Evolutionary conservation across 1,140 invertebrate species (phyloP).

Genomic region (Zaprionus africanus): DNA sequence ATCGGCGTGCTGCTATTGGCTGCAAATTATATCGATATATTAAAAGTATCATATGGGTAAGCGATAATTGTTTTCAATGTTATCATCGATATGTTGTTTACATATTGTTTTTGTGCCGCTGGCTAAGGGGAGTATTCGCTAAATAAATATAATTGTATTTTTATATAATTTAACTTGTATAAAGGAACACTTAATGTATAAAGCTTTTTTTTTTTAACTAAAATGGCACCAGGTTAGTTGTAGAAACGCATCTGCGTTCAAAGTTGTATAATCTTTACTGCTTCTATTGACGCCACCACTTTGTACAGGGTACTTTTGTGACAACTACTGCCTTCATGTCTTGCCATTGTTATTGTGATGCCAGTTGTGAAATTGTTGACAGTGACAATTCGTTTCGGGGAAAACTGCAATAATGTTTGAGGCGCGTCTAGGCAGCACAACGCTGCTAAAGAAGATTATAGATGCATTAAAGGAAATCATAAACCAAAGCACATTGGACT

Average conservation of each 20-base stretch:
- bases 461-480: constrained; percentile 98
- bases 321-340: neutral
- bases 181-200: too few relatives aligned
- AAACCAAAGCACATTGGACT: constrained; percentile 98
- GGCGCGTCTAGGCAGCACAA: constrained; percentile 95
- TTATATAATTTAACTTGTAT: neutral
- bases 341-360: constrained; percentile 8
- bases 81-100: constrained; percentile 20
- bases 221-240: too few relatives aligned
- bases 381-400: constrained; percentile 11
- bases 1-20: neutral
- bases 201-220: neutral
- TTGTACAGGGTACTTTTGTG: constrained; percentile 6
- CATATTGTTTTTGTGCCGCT: neutral
- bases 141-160: neutral
- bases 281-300: neutral
- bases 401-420: constrained; percentile 91
- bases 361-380: constrained; percentile 50
- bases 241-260: neutral
- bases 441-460: constrained; percentile 97
- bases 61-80: too few relatives aligned
- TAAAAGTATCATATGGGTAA: too few relatives aligned
- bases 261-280: neutral
- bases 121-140: neutral
- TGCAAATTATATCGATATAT: too few relatives aligned